Conservation (phyloP, 2,797 vertebrate genomes). For the Anas flavirostris region DNA sequence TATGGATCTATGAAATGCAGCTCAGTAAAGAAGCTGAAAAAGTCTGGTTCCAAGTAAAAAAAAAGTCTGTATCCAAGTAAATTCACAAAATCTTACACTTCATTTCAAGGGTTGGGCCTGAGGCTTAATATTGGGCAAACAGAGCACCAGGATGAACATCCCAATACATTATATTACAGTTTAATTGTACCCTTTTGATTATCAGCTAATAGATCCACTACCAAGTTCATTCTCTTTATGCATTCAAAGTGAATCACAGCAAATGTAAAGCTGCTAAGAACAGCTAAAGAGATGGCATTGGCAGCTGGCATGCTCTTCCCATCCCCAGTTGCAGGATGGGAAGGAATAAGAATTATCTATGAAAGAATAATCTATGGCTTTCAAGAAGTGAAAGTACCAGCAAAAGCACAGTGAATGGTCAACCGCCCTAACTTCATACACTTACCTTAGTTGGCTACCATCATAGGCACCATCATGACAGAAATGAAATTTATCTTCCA, state of each 20-base stretch:
- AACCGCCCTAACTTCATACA: neutral
- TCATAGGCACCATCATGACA: neutral
- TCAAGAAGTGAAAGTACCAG: neutral
- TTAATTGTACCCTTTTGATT: neutral
- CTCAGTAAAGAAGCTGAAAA: neutral
- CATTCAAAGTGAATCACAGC: neutral
- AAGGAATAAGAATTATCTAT: neutral
- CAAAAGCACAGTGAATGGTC: neutral
- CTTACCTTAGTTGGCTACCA: neutral
- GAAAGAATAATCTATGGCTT: neutral
- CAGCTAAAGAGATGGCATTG: neutral
- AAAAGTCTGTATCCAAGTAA: neutral
- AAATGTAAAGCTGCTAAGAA: neutral
- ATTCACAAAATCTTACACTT: neutral
- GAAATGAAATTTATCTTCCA: neutral
- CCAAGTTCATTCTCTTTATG: neutral
- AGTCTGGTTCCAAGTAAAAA: too few species aligned
- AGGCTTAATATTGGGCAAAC: neutral
- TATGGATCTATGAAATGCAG: neutral
- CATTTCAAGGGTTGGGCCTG: neutral
- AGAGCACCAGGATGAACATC: neutral
- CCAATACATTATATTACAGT: neutral
- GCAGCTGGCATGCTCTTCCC: rapidly evolving
- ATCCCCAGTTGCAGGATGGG: neutral
- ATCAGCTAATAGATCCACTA: neutral